Conservation (phyloP, 1,140 invertebrate species). For the Danaus melanippus region DNA sequence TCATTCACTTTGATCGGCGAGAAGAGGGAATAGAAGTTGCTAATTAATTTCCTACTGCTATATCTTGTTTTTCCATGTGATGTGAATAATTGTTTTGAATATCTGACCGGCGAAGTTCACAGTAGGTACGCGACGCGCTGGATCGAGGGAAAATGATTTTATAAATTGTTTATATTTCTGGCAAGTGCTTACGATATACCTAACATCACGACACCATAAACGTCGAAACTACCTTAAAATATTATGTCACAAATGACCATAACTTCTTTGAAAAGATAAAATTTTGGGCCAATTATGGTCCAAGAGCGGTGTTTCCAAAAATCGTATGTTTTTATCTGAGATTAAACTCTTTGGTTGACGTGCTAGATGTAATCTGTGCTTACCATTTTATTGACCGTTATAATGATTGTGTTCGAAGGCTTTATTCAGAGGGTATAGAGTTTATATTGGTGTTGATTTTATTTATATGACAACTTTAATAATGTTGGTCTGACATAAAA, state of each 20-base stretch:
- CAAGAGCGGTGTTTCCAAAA: constrained; percentile 59
- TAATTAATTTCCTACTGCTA: constrained; percentile 3
- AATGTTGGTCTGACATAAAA: constrained; percentile 31
- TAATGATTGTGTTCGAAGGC: not conserved
- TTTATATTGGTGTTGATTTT: constrained; percentile 4
- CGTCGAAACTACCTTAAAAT: constrained; percentile 34
- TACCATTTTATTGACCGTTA: constrained; percentile 21
- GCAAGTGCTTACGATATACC: no score
- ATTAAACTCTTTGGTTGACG: constrained; percentile 49
- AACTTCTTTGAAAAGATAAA: constrained; percentile 62
- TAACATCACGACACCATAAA: constrained; percentile 43
- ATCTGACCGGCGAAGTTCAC: no score
- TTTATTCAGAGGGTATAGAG: not conserved
- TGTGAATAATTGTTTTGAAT: no score
- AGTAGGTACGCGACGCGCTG: no score
- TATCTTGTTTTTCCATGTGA: no score
- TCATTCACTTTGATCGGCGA: constrained; percentile 37
- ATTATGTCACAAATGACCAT: constrained; percentile 49
- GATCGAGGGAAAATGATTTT: no score
- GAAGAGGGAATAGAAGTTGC: constrained; percentile 10
- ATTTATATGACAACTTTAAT: not conserved
- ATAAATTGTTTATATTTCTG: no score
- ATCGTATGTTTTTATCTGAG: constrained; percentile 54
- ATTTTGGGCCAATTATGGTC: constrained; percentile 54
- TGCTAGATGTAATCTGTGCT: constrained; percentile 42